phyloP scores from a whole-genome alignment of 2,888 invertebrate genomes.

The Agrotis segetum region DNA sequence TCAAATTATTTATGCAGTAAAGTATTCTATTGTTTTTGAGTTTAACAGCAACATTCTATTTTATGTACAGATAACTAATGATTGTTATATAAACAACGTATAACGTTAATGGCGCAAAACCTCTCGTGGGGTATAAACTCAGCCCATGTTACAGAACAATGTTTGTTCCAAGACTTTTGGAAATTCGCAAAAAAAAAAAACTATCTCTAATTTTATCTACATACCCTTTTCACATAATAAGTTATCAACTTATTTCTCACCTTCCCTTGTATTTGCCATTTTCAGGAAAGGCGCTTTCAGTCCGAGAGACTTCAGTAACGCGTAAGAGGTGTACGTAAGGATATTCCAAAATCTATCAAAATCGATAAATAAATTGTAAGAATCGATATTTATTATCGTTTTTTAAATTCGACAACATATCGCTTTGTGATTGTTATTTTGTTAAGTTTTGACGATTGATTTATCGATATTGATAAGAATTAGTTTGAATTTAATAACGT shows the following conservation, averaged over 20 bases:
- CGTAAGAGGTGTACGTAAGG: constrained; percentile 48
- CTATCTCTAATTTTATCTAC: neutral
- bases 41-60: too few relatives aligned
- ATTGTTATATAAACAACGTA: too few relatives aligned
- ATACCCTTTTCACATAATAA: neutral
- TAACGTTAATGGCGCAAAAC: too few relatives aligned
- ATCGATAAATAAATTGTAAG: constrained; percentile 31
- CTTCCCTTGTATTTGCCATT: constrained; percentile 20
- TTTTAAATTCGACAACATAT: constrained; percentile 30
- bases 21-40: too few relatives aligned
- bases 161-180: too few relatives aligned
- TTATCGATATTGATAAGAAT: constrained; percentile 34
- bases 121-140: too few relatives aligned
- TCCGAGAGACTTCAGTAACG: constrained; percentile 55
- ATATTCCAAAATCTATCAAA: constrained; percentile 48
- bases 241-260: constrained; percentile 5
- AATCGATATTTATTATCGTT: constrained; percentile 19
- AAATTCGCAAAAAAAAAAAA: too few relatives aligned
- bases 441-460: constrained; percentile 6
- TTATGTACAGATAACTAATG: too few relatives aligned
- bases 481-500: constrained; percentile 50
- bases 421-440: constrained; percentile 22
- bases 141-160: too few relatives aligned
- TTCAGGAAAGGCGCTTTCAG: constrained; percentile 61
- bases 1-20: too few relatives aligned